Evolutionary conservation across 1,140 invertebrate species (phyloP).

Genomic region (Diplogasteroides magnus): DNA sequence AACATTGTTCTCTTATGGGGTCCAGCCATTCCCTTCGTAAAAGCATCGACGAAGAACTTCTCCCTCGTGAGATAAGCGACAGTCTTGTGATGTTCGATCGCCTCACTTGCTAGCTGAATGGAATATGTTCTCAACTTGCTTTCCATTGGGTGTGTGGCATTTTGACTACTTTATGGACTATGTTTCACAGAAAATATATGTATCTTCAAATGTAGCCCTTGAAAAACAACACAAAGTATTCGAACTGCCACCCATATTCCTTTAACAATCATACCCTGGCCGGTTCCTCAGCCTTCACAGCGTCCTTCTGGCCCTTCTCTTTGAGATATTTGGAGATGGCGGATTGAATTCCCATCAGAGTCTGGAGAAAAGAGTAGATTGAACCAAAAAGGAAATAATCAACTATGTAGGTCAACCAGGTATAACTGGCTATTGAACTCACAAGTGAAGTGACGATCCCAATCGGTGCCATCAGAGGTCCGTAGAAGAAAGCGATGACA

Average conservation of each 20-base stretch:
- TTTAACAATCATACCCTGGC: slow-evolving; percentile 25
- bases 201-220: too few species aligned
- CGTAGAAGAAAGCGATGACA: slow-evolving; percentile 56
- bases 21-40: too few species aligned
- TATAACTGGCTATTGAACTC: background rate
- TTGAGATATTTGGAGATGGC: slow-evolving; percentile 44
- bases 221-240: background rate
- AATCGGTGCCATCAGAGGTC: slow-evolving; percentile 56
- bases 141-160: background rate
- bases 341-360: slow-evolving; percentile 35
- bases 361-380: background rate
- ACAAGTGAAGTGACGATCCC: slow-evolving; percentile 38
- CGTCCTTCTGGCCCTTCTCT: slow-evolving; percentile 38
- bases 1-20: slow-evolving; percentile 46
- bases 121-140: background rate
- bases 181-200: too few species aligned
- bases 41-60: slow-evolving; percentile 34
- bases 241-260: too few species aligned
- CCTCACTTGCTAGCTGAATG: slow-evolving; percentile 19
- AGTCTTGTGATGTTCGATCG: background rate
- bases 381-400: background rate
- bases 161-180: too few species aligned
- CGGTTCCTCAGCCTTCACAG: slow-evolving; percentile 35
- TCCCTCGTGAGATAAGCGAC: background rate
- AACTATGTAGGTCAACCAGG: background rate